Conservation (phyloP, 2,797 vertebrate species). For the Miichthys miiuy region DNA sequence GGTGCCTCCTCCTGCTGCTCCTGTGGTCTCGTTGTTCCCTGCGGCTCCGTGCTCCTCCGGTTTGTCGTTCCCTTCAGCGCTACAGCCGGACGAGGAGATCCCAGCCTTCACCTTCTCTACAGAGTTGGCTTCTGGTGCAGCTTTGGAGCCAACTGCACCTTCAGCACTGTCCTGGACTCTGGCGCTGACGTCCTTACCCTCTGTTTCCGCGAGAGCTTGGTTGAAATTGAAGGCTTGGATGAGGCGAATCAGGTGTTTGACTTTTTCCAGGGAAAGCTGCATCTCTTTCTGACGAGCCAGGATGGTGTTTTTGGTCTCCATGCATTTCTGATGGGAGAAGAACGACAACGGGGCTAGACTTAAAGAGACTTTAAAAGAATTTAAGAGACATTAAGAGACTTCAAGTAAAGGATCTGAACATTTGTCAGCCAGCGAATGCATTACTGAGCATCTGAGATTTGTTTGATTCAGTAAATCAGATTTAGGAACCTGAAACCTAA, state of each 20-base stretch:
- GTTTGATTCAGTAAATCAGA: no score
- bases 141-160: neutral
- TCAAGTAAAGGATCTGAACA: no score
- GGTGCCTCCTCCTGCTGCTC: slow-evolving; percentile 13
- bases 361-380: no score
- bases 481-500: no score
- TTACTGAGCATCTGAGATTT: neutral
- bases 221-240: slow-evolving; percentile 97
- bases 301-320: slow-evolving; percentile 98
- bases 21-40: slow-evolving; percentile 31
- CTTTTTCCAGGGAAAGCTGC: slow-evolving; percentile 97
- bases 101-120: slow-evolving; percentile 46
- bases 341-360: slow-evolving; percentile 20
- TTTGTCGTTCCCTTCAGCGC: slow-evolving; percentile 6
- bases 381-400: no score
- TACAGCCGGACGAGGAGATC: slow-evolving; percentile 16
- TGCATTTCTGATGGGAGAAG: slow-evolving; percentile 92
- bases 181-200: slow-evolving; percentile 47
- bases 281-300: slow-evolving; percentile 98
- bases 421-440: neutral
- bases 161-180: slow-evolving; percentile 53
- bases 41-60: slow-evolving; percentile 32
- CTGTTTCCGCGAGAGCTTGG: slow-evolving; percentile 88
- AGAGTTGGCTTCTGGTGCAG: slow-evolving; percentile 34
- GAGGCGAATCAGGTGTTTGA: slow-evolving; percentile 96